These are phyloP conservation scores for Eulemur albifrons DNA, from an alignment of 2,797 vertebrate species.

Conservation along the genomic window DNA sequence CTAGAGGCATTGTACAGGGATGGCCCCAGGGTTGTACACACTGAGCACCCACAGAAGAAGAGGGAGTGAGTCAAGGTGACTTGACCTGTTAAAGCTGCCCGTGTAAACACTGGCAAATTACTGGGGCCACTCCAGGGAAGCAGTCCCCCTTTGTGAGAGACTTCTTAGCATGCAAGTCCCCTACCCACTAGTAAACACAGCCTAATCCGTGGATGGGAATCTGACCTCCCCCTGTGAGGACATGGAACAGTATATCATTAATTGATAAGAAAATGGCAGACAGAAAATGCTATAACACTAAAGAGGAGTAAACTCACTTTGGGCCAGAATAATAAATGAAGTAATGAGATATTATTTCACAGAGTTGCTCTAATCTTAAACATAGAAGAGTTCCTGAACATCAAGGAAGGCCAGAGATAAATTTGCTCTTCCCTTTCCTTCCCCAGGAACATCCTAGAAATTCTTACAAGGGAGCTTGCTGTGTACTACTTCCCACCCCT, in stretches of 20 bases:
- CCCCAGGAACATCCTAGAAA: not conserved
- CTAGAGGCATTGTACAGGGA: not conserved
- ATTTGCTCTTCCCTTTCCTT: not conserved
- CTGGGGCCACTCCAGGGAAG: not conserved
- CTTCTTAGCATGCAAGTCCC: not conserved
- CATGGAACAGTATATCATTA: not conserved
- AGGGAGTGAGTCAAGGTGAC: not conserved
- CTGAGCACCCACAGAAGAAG: not conserved
- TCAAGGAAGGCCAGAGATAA: not conserved
- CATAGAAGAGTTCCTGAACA: not conserved
- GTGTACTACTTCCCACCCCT: not conserved
- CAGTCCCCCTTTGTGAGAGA: not conserved
- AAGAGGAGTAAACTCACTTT: not conserved
- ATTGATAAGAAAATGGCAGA: constrained; percentile 6
- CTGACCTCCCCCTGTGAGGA: not conserved
- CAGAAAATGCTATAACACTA: constrained; percentile 19
- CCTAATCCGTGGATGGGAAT: not conserved
- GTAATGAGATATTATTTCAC: not conserved
- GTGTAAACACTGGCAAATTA: not conserved
- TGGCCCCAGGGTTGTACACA: not conserved
- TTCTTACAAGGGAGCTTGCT: not conserved
- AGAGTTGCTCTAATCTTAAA: not conserved
- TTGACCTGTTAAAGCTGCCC: not conserved
- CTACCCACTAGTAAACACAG: not conserved
- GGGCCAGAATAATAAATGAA: not conserved